Evolutionary conservation across 2,797 vertebrate species (phyloP).

Genomic region (Microctenopoma lineatum): DNA sequence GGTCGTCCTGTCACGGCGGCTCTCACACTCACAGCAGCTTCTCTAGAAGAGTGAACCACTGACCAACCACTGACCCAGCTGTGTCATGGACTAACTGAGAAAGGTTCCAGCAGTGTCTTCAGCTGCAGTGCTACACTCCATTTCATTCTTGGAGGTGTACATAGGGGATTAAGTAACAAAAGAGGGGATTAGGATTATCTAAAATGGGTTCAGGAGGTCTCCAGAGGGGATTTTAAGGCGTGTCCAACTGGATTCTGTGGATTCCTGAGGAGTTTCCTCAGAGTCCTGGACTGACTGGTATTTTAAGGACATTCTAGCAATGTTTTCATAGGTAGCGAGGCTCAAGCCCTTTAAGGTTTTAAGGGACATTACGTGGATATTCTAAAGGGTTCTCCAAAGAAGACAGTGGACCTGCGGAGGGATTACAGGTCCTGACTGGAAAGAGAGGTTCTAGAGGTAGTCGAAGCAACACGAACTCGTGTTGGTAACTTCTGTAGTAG

Average conservation of each 20-base stretch:
- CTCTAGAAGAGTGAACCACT: neutral
- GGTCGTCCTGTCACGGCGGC: too few species aligned
- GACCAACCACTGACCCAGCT: neutral
- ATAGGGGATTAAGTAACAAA: neutral
- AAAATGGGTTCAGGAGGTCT: neutral
- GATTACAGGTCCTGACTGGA: too few species aligned
- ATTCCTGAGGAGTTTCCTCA: neutral
- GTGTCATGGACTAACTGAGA: neutral
- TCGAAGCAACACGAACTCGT: too few species aligned
- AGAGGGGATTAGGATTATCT: neutral
- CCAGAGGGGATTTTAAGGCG: neutral
- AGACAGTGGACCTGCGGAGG: too few species aligned
- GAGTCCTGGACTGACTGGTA: too few species aligned
- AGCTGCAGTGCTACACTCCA: neutral
- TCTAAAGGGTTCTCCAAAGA: too few species aligned
- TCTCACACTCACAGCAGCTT: neutral
- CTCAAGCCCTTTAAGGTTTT: too few species aligned
- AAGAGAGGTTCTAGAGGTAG: too few species aligned
- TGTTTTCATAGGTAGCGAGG: neutral
- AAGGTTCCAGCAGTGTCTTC: neutral
- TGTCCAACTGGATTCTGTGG: too few species aligned
- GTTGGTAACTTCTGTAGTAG: too few species aligned
- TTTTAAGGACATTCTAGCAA: neutral
- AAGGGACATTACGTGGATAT: too few species aligned
- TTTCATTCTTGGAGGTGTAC: neutral